Evolutionary conservation across 1,140 invertebrate genomes (phyloP).

Genomic region (Brachystomella parvula): DNA sequence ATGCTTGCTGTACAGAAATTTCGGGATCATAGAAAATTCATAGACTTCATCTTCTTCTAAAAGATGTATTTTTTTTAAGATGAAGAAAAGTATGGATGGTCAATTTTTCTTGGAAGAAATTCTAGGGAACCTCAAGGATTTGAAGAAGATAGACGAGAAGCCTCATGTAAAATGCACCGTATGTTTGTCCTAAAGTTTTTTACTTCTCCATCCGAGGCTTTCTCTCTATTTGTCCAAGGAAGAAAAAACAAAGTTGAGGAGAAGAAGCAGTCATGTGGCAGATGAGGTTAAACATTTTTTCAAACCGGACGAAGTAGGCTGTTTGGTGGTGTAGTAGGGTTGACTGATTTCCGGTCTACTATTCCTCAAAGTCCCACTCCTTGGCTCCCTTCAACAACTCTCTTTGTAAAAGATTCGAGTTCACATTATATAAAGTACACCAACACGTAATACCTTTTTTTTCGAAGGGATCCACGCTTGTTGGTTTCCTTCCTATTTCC

Average conservation of each 20-base stretch:
- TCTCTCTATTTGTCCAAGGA: not conserved
- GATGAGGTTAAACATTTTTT: not conserved
- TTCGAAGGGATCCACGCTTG: not conserved
- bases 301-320: not conserved
- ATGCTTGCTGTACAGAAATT: too few relatives aligned
- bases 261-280: not conserved
- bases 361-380: too few relatives aligned
- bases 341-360: too few relatives aligned
- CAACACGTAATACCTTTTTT: not conserved
- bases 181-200: not conserved
- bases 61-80: too few relatives aligned
- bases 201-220: not conserved
- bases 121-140: too few relatives aligned
- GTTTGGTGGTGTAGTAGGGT: too few relatives aligned
- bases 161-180: slow-evolving; percentile 6
- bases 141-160: not conserved
- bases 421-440: not conserved
- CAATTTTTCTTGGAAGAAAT: too few relatives aligned
- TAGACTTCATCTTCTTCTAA: too few relatives aligned
- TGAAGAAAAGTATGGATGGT: too few relatives aligned
- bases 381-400: too few relatives aligned
- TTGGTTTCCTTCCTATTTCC: not conserved
- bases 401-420: too few relatives aligned
- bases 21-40: too few relatives aligned
- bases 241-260: not conserved